A percentile compares a stretch with the other conserved stretches of the same genome.
These are phyloP conservation scores for Eretmochelys imbricata DNA, from an alignment of 2,113 vertebrate genomes.

Conservation along the genomic window DNA sequence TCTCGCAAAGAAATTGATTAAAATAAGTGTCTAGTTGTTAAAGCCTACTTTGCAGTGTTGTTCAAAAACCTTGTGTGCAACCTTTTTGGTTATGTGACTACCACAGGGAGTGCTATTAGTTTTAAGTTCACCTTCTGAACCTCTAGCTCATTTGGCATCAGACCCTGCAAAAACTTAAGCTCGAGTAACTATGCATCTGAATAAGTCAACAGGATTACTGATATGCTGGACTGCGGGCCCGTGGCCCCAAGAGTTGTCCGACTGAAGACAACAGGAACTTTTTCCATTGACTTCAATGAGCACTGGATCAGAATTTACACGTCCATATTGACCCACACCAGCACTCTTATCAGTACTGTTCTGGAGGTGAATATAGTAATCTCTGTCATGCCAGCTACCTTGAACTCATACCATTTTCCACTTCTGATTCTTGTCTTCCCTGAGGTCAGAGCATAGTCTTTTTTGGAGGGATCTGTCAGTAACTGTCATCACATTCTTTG, in stretches of 20 bases:
- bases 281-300: not conserved
- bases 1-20: not conserved
- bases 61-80: accelerated
- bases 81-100: not conserved
- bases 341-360: not conserved
- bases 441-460: accelerated
- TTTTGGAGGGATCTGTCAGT: accelerated
- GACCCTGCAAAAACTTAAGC: not conserved
- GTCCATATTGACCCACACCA: not conserved
- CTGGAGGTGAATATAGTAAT: not conserved
- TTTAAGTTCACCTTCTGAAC: accelerated
- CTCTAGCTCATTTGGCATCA: not conserved
- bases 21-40: not conserved
- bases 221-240: not conserved
- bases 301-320: accelerated
- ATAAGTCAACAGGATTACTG: accelerated
- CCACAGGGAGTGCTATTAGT: not conserved
- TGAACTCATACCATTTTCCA: accelerated
- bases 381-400: accelerated
- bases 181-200: accelerated
- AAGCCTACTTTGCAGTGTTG: not conserved
- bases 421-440: accelerated
- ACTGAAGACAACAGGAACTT: not conserved
- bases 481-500: accelerated
- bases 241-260: not conserved